Percentiles rank a stretch among this genome's conserved stretches.
Evolutionary conservation across 2,888 invertebrate species (phyloP).

Genomic region (Parascotia fuliginaria): DNA sequence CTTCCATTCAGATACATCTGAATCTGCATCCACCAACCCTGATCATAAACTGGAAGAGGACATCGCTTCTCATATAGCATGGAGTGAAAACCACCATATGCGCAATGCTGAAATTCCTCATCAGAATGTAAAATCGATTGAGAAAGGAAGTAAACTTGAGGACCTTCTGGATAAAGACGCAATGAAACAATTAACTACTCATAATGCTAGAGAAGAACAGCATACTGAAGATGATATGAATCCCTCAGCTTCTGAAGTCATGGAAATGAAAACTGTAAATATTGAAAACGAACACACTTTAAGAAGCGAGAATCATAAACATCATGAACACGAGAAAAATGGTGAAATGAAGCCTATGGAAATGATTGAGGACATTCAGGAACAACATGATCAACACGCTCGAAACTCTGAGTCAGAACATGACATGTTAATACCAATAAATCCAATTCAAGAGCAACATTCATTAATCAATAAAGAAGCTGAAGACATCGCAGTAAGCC

Average conservation of each 20-base stretch:
- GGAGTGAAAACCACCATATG: constrained; percentile 16
- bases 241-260: constrained; percentile 43
- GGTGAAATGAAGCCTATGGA: constrained; percentile 10
- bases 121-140: constrained; percentile 13
- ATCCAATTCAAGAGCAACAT: constrained; percentile 14
- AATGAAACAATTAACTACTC: constrained; percentile 5
- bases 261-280: constrained; percentile 38
- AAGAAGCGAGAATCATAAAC: constrained; percentile 29
- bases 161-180: background rate
- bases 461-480: constrained; percentile 16
- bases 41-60: constrained; percentile 20
- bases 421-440: constrained; percentile 6
- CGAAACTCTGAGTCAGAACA: constrained; percentile 14
- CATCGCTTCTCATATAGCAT: constrained; percentile 1
- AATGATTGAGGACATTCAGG: constrained; percentile 1
- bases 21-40: constrained; percentile 10
- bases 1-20: constrained; percentile 23
- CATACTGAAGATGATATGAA: constrained; percentile 40
- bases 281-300: constrained; percentile 22
- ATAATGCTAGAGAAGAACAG: constrained; percentile 11
- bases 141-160: constrained; percentile 2
- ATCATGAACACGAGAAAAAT: constrained; percentile 13
- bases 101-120: constrained; percentile 25
- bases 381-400: background rate
- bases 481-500: constrained; percentile 23